A percentile compares a stretch with the other conserved stretches of the same genome.
Evolutionary conservation across 2,113 vertebrate species (phyloP).

Genomic region (Colaptes auratus): DNA sequence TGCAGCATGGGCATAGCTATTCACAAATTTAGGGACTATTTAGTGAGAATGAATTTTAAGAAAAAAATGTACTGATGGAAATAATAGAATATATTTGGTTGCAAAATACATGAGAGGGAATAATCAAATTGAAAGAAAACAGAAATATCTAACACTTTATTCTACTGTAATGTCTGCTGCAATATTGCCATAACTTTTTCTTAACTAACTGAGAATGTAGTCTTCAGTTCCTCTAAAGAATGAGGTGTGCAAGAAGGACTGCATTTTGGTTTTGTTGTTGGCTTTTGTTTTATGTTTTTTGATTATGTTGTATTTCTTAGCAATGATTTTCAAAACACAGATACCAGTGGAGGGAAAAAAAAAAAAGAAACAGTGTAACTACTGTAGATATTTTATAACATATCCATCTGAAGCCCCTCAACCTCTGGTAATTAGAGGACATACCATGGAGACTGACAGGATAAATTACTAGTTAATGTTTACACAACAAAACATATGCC

Average conservation of each 20-base stretch:
- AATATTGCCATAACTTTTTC: background rate
- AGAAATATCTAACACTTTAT: background rate
- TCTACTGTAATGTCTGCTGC: background rate
- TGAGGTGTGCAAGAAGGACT: background rate
- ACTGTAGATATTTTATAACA: slow-evolving; percentile 73
- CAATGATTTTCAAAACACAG: slow-evolving; percentile 25
- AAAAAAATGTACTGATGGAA: background rate
- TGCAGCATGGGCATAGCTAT: background rate
- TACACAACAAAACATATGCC: slow-evolving; percentile 86
- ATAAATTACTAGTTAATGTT: slow-evolving; percentile 85
- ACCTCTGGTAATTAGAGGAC: slow-evolving; percentile 72
- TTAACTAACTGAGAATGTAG: background rate
- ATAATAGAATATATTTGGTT: background rate
- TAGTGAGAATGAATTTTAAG: background rate
- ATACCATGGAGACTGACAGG: slow-evolving; percentile 72
- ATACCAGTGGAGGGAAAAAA: slow-evolving; percentile 39
- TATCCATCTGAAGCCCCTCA: slow-evolving; percentile 70
- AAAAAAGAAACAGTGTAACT: slow-evolving; percentile 1
- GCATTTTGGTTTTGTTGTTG: background rate
- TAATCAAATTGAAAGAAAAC: background rate
- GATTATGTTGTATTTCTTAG: background rate
- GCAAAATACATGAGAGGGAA: background rate
- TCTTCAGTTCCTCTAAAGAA: background rate
- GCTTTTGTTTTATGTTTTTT: background rate
- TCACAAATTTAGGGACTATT: slow-evolving; percentile 17